phyloP scores from a whole-genome alignment of 2,797 vertebrate species.

The Danio kyathit region DNA sequence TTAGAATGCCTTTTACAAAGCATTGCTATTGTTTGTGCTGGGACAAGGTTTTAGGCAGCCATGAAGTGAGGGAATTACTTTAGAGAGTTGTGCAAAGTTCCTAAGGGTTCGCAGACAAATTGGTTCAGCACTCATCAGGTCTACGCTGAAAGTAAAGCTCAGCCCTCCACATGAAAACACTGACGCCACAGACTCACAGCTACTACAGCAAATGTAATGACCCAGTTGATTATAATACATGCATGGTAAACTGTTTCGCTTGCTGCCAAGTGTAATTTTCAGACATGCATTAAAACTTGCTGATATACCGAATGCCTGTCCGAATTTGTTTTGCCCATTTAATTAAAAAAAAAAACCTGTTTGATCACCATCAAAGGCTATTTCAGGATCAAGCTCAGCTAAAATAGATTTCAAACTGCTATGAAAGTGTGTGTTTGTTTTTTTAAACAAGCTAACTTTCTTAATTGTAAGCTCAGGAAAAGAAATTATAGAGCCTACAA shows the following conservation, averaged over 20 bases:
- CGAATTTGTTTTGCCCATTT: neutral
- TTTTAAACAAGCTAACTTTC: constrained; percentile 71
- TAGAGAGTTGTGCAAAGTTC: constrained; percentile 76
- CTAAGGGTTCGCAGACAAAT: constrained; percentile 82
- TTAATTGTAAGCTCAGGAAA: constrained; percentile 66
- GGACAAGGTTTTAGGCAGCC: constrained; percentile 79
- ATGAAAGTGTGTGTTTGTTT: constrained; percentile 6
- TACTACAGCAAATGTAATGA: constrained; percentile 39
- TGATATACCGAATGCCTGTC: neutral
- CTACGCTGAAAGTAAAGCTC: constrained; percentile 66
- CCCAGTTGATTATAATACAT: constrained; percentile 39
- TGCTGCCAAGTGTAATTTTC: constrained; percentile 31
- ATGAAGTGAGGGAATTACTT: constrained; percentile 81
- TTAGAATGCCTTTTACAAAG: constrained; percentile 83
- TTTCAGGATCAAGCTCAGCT: constrained; percentile 35
- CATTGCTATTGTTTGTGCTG: constrained; percentile 80
- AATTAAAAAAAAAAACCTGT: neutral
- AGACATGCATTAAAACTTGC: constrained; percentile 15
- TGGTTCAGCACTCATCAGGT: constrained; percentile 75
- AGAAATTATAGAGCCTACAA: neutral
- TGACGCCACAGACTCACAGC: constrained; percentile 47
- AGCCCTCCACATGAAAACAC: constrained; percentile 61
- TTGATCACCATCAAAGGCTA: constrained; percentile 28
- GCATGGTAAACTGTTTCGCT: constrained; percentile 24
- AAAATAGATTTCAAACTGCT: constrained; percentile 43